Evolutionary conservation across 2,797 vertebrate species (phyloP), one percentile per base, ranked within the genome.

Genomic region (Serranus cabrilla): DNA sequence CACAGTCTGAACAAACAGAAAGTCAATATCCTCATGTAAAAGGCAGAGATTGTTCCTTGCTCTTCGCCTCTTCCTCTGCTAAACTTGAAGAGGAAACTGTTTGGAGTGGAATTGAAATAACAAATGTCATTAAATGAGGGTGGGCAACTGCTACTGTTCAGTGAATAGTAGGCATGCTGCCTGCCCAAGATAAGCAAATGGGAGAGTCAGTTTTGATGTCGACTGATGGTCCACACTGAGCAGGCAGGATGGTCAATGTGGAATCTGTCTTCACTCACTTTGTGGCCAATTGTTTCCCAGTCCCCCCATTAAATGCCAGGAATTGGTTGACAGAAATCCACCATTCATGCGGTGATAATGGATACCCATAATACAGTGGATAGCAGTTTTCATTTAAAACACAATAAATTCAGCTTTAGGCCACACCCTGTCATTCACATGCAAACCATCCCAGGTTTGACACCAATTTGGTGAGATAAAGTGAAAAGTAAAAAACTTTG

Each of bases 101-200:
- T 84, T 87, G 61, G 83, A 89, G 80, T 81, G 70, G 84, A 90
- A 91, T 62, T 89, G 84, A 89, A 89, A 91, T 80, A 90, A 90
- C 82, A 91, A 90, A 87, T 71, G 70, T 86, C 65, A 87, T 82
- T 87, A 86, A 84, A 84, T 82, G 72, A 76, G 71, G 63, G 49
- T 80, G 83, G 86, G 77, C 71, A 66, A 80, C 76, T 67, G 83
- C 80, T 74, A 82, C 81, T 85, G 84, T 75, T 86, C 63, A 76
- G 72, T 83, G 66, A 82, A 71, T 59, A 50, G 85, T 80, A 50
- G 80, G 77, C 73, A 77, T 90, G 82, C 89, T 92, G 91, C 69
- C 68, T 83, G 85, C 7, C 2, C 68, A 78, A 88, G 89, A 93
- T 91, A 91, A 92, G 91, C 78, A 79, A 84, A 82, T 76, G 50